Evolutionary conservation across 2,113 vertebrate genomes (phyloP), one percentile per base, ranked within the genome.

Genomic region (Ctenomys sociabilis): DNA sequence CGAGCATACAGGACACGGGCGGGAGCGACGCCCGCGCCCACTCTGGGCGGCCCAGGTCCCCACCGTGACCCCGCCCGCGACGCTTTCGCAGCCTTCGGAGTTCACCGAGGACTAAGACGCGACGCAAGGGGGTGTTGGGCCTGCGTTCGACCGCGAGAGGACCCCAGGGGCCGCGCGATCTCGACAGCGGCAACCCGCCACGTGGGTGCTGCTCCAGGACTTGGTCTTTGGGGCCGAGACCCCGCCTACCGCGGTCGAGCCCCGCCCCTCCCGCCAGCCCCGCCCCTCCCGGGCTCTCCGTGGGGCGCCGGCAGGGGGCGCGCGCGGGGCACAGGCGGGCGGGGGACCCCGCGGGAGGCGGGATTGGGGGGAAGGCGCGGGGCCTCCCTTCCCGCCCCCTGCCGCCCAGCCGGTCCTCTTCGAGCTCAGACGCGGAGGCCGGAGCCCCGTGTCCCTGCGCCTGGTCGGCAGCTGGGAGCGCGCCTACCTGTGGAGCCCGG

Each of bases 401-500:
- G 35, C 59, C 49, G 43, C 82, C 85, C 40, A 54, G 73, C 68
- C 75, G 52, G n/a, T 70, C 68, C 0, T 17, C 90, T 52, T 1
- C 54, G 66, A 78, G 94, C 54, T 0, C 88, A 16, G 95, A 54
- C 43, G 4, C 1, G 5, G 9, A 80, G 73, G 84, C 73, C 0
- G 88, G 96, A 0, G 35, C 80, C 0, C 16, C 4, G 49, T 11
- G 85, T 37, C 49, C 13, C 45, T 21, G 88, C 52, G 94, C 78
- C 81, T 45, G 30, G 87, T 95, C 92, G 86, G 97, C 32, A 49
- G 57, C 72, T 49, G 37, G 28, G 45, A 61, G 80, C 68, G 0
- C 57, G 97, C 83, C 96, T 97, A 97, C 97, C 97, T 98, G 97
- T 97, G 10, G 96, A 92, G 80, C 21, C 86, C 22, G 77, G 32